Evolutionary conservation across 1,140 invertebrate genomes (phyloP).

Genomic region (Brachionus paranguensis): DNA sequence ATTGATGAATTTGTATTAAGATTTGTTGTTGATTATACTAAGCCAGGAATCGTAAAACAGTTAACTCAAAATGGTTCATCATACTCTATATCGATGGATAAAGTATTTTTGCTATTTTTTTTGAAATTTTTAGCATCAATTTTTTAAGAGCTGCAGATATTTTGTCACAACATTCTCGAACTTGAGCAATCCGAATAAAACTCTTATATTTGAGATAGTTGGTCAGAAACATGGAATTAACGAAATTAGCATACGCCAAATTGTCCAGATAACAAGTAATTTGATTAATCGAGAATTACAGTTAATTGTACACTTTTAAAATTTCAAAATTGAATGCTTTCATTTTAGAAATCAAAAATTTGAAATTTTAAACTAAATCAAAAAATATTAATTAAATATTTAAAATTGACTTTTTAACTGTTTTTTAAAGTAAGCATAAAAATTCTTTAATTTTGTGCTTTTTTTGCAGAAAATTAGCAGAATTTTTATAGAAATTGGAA

Average conservation of each 20-base stretch:
- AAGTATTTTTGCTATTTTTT: slow-evolving; percentile 32
- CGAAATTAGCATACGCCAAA: neutral
- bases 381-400: no score
- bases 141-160: slow-evolving; percentile 62
- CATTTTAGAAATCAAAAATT: no score
- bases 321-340: no score
- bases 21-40: slow-evolving; percentile 54
- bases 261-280: neutral
- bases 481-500: no score
- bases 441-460: no score
- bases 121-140: neutral
- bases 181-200: slow-evolving; percentile 26
- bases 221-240: neutral
- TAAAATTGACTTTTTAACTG: no score
- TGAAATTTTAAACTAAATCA: no score
- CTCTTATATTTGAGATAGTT: neutral
- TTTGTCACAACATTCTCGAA: slow-evolving; percentile 10
- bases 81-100: slow-evolving; percentile 51
- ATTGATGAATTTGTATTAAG: slow-evolving; percentile 45
- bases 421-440: no score
- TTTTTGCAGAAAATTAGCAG: no score
- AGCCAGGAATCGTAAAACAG: slow-evolving; percentile 45
- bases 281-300: neutral
- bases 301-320: no score
- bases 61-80: slow-evolving; percentile 54